Conservation (phyloP, 2,888 invertebrate species). For the Atrina japonica region DNA sequence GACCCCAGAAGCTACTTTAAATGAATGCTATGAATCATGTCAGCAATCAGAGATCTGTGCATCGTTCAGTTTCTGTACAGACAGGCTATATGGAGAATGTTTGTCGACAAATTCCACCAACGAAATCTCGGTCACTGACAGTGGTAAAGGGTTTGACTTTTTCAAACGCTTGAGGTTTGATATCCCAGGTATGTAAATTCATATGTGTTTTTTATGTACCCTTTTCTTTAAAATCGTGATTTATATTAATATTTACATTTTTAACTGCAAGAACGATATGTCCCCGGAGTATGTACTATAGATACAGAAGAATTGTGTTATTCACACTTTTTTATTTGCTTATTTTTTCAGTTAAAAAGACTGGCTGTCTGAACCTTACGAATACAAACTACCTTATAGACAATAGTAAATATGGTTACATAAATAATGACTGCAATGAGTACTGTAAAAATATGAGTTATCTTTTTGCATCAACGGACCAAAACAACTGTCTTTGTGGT, state of each 20-base stretch:
- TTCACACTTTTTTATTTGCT: too few species aligned
- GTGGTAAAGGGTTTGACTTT: too few species aligned
- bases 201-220: too few species aligned
- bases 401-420: background rate
- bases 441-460: conserved; percentile 19
- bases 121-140: too few species aligned
- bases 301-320: too few species aligned
- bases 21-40: conserved; percentile 39
- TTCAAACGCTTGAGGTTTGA: too few species aligned
- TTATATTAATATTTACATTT: too few species aligned
- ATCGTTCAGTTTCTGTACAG: conserved; percentile 40
- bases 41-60: conserved; percentile 23
- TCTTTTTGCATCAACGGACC: background rate
- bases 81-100: conserved; percentile 32
- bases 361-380: conserved; percentile 1
- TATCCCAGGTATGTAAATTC: too few species aligned
- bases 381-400: background rate
- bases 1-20: conserved; percentile 10
- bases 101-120: conserved; percentile 5
- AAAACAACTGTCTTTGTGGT: too few species aligned
- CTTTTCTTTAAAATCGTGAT: too few species aligned
- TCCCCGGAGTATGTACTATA: too few species aligned
- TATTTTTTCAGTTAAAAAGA: conserved; percentile 8
- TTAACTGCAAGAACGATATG: too few species aligned
- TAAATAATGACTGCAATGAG: background rate